Percentiles rank a stretch among this genome's conserved stretches.
These are phyloP conservation scores for Heptranchias perlo DNA, from an alignment of 2,113 vertebrate species.

Conservation along the genomic window DNA sequence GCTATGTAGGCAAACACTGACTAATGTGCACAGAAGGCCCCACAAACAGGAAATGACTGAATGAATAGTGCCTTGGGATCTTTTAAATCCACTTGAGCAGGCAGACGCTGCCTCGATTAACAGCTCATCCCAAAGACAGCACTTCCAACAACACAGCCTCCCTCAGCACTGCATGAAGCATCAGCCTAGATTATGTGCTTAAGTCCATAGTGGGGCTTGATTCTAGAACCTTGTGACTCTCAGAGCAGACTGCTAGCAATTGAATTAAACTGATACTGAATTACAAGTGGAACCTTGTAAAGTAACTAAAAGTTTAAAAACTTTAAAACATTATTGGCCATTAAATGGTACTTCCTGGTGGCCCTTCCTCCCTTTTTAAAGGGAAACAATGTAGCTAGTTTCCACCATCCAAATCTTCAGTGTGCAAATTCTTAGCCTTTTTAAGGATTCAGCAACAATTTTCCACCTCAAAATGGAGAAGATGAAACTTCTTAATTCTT, in stretches of 20 bases:
- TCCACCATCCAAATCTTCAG: neutral
- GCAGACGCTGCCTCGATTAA: neutral
- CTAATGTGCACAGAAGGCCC: neutral
- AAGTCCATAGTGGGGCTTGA: neutral
- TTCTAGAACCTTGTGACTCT: neutral
- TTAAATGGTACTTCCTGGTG: neutral
- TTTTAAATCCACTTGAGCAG: neutral
- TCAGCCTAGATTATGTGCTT: neutral
- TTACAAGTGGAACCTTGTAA: neutral
- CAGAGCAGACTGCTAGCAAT: neutral
- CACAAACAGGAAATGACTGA: neutral
- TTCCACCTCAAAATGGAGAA: neutral
- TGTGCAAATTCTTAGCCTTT: neutral
- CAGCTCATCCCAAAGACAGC: neutral
- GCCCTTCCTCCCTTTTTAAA: neutral
- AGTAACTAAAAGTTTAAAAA: neutral
- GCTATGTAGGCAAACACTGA: neutral
- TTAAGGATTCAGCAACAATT: slow-evolving; percentile 2
- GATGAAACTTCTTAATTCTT: neutral
- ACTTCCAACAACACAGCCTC: neutral
- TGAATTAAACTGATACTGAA: neutral
- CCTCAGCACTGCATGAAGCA: neutral
- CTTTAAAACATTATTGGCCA: neutral
- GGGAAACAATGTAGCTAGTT: neutral
- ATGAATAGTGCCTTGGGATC: neutral